Conservation (phyloP, 1,140 invertebrate genomes). For the Ganaspis sp. region DNA sequence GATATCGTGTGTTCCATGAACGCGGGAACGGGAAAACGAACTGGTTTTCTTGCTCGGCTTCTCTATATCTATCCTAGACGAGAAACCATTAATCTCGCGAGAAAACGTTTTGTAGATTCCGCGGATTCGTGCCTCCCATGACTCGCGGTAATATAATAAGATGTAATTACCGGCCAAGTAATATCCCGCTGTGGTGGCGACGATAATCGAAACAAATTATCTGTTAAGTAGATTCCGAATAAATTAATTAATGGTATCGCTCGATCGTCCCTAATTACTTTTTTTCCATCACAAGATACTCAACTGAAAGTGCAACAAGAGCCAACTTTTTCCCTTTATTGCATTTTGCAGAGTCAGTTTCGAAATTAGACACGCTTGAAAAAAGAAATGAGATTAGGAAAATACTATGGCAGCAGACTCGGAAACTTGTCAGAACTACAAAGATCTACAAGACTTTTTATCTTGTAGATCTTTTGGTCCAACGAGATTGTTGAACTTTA, state of each 20-base stretch:
- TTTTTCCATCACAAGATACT: constrained; percentile 11
- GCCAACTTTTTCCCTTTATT: neutral
- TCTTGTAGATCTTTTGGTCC: no score
- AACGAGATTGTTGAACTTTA: no score
- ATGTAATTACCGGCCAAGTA: constrained; percentile 18
- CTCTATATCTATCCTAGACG: constrained; percentile 11
- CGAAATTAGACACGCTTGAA: neutral
- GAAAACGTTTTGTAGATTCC: constrained; percentile 27
- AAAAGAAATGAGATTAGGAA: neutral
- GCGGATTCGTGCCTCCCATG: constrained; percentile 18
- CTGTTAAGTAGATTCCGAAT: constrained; percentile 27
- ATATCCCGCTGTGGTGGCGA: constrained; percentile 29
- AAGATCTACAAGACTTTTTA: no score
- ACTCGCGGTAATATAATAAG: constrained; percentile 25
- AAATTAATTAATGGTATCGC: constrained; percentile 27
- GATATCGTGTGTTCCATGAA: neutral
- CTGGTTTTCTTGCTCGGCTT: constrained; percentile 10
- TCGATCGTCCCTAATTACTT: constrained; percentile 12
- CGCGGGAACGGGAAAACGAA: constrained; percentile 3
- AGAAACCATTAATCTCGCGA: constrained; percentile 19
- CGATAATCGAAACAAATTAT: constrained; percentile 30
- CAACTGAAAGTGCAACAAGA: neutral
- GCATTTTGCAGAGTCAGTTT: neutral
- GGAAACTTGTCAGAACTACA: neutral
- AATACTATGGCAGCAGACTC: no score